A percentile compares a stretch with the other conserved stretches of the same genome.
These are phyloP conservation scores for Climacteris rufus DNA, from an alignment of 2,113 vertebrate genomes.

Conservation along the genomic window DNA sequence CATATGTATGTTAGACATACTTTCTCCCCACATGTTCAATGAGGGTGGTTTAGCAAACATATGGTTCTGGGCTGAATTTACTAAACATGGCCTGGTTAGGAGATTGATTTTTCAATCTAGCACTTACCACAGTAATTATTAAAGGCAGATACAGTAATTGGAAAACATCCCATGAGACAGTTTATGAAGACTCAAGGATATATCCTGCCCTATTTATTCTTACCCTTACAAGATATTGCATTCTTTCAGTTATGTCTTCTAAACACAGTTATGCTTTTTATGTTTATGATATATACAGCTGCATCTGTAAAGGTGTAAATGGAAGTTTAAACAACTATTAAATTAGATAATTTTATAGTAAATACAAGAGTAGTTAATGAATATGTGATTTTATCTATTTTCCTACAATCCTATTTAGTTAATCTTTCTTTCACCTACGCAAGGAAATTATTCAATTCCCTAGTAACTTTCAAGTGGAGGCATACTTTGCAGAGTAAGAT, in stretches of 20 bases:
- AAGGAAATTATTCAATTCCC: background rate
- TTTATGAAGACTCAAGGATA: background rate
- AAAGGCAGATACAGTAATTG: background rate
- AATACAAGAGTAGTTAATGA: background rate
- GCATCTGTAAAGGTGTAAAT: background rate
- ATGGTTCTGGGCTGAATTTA: background rate
- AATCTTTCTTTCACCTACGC: background rate
- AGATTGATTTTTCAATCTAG: background rate
- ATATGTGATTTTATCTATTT: background rate
- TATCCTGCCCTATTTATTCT: background rate
- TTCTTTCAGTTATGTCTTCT: background rate
- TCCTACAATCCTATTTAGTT: background rate
- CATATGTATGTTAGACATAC: background rate
- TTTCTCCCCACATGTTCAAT: background rate
- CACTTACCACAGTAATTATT: background rate
- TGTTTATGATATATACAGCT: background rate
- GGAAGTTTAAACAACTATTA: background rate
- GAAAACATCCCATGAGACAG: background rate
- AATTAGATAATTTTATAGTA: background rate
- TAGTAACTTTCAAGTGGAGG: background rate
- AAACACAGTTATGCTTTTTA: background rate
- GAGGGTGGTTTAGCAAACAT: background rate
- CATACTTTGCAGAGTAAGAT: background rate
- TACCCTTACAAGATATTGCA: background rate
- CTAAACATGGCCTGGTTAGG: background rate